Evolutionary conservation across 2,797 vertebrate genomes (phyloP).

Genomic region (Sarcophilus harrisii): DNA sequence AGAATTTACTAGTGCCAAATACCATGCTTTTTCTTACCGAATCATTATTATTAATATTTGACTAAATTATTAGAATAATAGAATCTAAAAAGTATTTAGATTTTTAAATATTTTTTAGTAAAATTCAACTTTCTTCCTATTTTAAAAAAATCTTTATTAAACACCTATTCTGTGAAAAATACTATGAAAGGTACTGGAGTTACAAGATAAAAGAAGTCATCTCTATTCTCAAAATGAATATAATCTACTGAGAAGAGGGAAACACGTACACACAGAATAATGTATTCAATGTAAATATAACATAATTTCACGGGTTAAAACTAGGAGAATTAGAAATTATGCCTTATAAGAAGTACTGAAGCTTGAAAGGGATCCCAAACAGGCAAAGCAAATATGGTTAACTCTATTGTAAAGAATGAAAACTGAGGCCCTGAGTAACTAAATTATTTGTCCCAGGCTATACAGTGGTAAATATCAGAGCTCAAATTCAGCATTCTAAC

Average conservation of each 20-base stretch:
- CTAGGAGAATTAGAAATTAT: background rate
- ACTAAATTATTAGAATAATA: background rate
- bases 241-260: background rate
- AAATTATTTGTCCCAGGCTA: background rate
- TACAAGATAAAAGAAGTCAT: background rate
- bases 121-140: background rate
- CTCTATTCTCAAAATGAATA: background rate
- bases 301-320: background rate
- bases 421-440: background rate
- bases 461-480: background rate
- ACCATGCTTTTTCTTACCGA: background rate
- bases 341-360: slow-evolving; percentile 1
- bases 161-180: background rate
- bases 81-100: background rate
- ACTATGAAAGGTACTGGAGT: background rate
- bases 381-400: background rate
- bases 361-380: background rate
- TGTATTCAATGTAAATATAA: background rate
- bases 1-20: background rate
- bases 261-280: background rate
- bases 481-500: background rate
- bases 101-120: background rate
- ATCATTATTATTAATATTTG: background rate
- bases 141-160: background rate
- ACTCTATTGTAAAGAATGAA: background rate